Evolutionary conservation across 2,888 invertebrate genomes (phyloP), one percentile per base, ranked within the genome.

Genomic region (Acrocera orbiculus): DNA sequence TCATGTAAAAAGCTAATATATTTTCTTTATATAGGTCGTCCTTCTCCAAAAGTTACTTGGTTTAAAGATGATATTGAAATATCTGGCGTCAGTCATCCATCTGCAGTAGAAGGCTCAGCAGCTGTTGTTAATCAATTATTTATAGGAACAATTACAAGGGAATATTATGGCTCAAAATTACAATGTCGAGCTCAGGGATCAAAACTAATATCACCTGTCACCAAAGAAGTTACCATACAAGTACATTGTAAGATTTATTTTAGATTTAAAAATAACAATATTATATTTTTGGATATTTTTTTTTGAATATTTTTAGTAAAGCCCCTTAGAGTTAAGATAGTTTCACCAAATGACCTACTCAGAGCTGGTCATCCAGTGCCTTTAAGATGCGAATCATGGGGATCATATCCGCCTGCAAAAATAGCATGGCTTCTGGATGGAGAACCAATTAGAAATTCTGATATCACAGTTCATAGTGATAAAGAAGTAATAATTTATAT

Each of bases 21-120:
- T 19, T 32, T 32, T 27, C 14, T 13, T n/a, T 30, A 8, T 20
- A 7, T 36, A 87, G 86, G 87, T 36, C 76, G 74, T 42, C 87
- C 89, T 1, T 67, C 70, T 26, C 87, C 87, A 16, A 69, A 73
- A 42, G 74, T 87, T 9, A 77, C 75, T 11, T 87, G 87, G 87
- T 85, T 80, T 75, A 69, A 71, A 42, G 79, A 78, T 37, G 72
- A 72, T 16, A 68, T 74, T 38, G 65, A 82, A 42, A 61, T 87
- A 37, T 81, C 85, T 43, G 69, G 71, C 42, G 70, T 70, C 26
- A 77, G 76, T 32, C 80, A 79, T 42, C 57, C 58, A 28, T 61
- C 61, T 46, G 73, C 72, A 30, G 73, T 73, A 20, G 71, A 71
- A 24, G 62, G 65, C 10, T 58, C 67, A 16, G 65, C 63, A 34